These are phyloP conservation scores for Epicauta chinensis DNA, from an alignment of 1,140 invertebrate species.

Conservation along the genomic window DNA sequence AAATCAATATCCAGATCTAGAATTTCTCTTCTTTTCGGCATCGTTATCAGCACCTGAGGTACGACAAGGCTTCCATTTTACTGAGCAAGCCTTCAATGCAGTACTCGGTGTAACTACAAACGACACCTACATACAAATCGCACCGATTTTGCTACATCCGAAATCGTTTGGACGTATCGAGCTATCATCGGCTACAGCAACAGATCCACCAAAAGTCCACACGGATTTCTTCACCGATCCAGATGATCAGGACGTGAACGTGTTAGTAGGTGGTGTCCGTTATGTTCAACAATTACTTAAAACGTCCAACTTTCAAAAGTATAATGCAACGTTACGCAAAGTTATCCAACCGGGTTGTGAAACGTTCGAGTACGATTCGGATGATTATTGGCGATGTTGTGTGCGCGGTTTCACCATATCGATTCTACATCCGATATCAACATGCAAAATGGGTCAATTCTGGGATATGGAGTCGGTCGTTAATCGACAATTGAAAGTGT, in stretches of 20 bases:
- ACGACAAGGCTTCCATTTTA: conserved; percentile 19
- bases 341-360: conserved; percentile 54
- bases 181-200: conserved; percentile 52
- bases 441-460: conserved; percentile 33
- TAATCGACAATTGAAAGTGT: conserved; percentile 21
- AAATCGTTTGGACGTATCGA: conserved; percentile 53
- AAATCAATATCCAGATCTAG: conserved; percentile 45
- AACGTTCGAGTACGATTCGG: conserved; percentile 1
- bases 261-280: conserved; percentile 38
- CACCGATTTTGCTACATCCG: conserved; percentile 67
- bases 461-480: conserved; percentile 17
- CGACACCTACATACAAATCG: conserved; percentile 54
- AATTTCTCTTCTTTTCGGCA: conserved; percentile 52
- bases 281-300: conserved; percentile 30
- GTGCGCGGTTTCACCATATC: conserved; percentile 27
- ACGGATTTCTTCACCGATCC: conserved; percentile 56
- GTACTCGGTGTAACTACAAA: too few relatives aligned
- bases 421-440: conserved; percentile 35
- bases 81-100: conserved; percentile 38
- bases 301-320: conserved; percentile 48
- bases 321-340: conserved; percentile 52
- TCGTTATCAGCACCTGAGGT: conserved; percentile 25
- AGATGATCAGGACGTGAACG: conserved; percentile 41
- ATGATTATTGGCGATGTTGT: conserved; percentile 35
- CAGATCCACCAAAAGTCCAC: conserved; percentile 54